Base-by-base conservation (phyloP, 1,140 invertebrate genomes). In the Macrobrachium rosenbergii region DNA sequence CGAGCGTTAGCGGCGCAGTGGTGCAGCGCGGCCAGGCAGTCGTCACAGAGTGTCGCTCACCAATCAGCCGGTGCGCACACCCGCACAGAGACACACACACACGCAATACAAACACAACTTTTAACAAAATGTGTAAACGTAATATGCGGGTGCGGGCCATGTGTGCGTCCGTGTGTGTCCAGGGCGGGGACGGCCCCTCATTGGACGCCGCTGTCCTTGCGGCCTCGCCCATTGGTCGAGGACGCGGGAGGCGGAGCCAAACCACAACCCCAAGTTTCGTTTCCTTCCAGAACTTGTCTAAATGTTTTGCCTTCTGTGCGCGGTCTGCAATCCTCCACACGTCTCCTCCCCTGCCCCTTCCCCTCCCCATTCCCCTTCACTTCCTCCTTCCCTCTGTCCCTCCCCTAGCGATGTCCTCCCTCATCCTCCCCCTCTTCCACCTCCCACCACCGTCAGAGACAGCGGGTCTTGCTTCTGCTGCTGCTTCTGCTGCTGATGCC, bases 61-160 rank as follows among this genome's bases (percentile, higher is more conserved):
- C 89, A 83, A 83, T 72, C 87, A 86, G 87, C 85, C 83, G 79
- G 81, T 80, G 88, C 88, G 82, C 89, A 88, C 89, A 88, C 87
- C 81, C 89, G 85, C 88, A 89, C 88, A 89, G 83, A 90, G 87
- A 90, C 89, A 90, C 83, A 89, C 87, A 88, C 89, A 90, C 89
- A 90, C 89, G 89, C 89, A 90, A 90, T 90, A 88, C 89, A 90
- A 90, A 90, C 87, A 88, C 89, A 90, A 90, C 87, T 90, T 90
- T 90, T 90, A 90, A 88, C 87, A 90, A 90, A 90, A 90, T 90
- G 87, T 90, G 89, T 90, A 90, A 90, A 90, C 87, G 89, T 90
- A 90, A 90, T 90, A 87, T 90, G 87, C 87, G 84, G 86, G 86
- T 82, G 81, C 62, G 63, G 82, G 88, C 88, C 85, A 87, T 89